These are phyloP conservation scores for Eurytoma californica DNA, from an alignment of 2,888 invertebrate genomes.

Conservation along the genomic window DNA sequence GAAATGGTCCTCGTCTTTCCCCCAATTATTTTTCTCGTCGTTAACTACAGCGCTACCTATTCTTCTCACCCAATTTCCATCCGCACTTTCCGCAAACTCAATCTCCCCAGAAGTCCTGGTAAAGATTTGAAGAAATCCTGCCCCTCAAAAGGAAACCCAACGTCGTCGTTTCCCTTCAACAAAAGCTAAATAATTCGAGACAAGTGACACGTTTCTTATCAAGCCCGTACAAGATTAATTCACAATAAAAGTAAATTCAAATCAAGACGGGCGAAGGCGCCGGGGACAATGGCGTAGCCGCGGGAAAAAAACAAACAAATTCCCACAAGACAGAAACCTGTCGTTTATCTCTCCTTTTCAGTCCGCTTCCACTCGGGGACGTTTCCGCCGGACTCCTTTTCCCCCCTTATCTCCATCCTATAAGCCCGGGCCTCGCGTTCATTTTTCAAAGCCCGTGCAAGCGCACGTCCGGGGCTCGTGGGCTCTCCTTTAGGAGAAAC, in stretches of 20 bases:
- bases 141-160: background rate
- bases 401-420: constrained; percentile 20
- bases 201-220: background rate
- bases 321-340: constrained; percentile 30
- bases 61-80: background rate
- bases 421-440: constrained; percentile 29
- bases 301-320: constrained; percentile 39
- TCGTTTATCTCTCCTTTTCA: constrained; percentile 49
- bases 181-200: background rate
- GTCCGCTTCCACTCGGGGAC: constrained; percentile 32
- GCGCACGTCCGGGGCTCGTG: constrained; percentile 30
- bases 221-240: constrained; percentile 26
- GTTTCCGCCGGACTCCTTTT: constrained; percentile 28
- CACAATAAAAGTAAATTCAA: constrained; percentile 21
- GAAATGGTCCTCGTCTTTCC: background rate
- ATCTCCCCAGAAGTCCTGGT: background rate
- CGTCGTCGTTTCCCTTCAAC: too few relatives aligned
- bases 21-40: background rate
- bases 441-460: constrained; percentile 43
- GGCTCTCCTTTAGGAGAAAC: constrained; percentile 38
- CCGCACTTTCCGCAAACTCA: background rate
- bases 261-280: background rate
- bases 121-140: background rate
- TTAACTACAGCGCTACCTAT: background rate
- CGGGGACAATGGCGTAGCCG: background rate